Percentiles rank a stretch among this genome's conserved stretches.
Evolutionary conservation across 2,797 vertebrate genomes (phyloP).

Genomic region (Oryzias dopingdopingensis): DNA sequence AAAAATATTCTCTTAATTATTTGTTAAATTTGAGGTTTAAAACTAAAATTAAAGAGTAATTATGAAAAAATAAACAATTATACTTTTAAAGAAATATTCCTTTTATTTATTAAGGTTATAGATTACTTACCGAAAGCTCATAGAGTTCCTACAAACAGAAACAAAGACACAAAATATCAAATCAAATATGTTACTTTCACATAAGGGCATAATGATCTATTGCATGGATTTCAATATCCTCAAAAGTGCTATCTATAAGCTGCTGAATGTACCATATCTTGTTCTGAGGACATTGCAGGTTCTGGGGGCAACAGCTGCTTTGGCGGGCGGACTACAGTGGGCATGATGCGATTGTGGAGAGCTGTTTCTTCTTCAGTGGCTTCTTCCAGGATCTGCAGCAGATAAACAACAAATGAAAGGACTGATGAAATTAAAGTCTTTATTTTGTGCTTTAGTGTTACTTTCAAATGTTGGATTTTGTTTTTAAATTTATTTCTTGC

Average conservation of each 20-base stretch:
- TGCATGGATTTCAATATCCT: too few species aligned
- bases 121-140: constrained; percentile 87
- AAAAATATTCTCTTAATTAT: too few species aligned
- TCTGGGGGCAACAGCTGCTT: constrained; percentile 87
- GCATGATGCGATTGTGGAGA: constrained; percentile 95
- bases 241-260: not conserved
- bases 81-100: not conserved
- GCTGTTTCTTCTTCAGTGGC: constrained; percentile 97
- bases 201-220: not conserved
- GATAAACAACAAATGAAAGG: not conserved
- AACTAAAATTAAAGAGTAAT: not conserved
- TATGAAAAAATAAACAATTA: too few species aligned
- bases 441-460: too few species aligned
- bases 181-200: constrained; percentile 1
- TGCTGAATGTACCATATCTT: constrained; percentile 84
- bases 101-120: not conserved
- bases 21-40: not conserved
- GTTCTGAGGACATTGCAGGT: constrained; percentile 70
- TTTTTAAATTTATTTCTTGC: too few species aligned
- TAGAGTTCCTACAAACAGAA: constrained; percentile 86
- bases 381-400: constrained; percentile 90
- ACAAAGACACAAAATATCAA: constrained; percentile 5
- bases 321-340: constrained; percentile 93
- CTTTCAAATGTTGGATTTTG: too few species aligned
- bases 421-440: not conserved